Evolutionary conservation across 2,113 vertebrate species (phyloP).

Genomic region (Nothoprocta pentlandii): DNA sequence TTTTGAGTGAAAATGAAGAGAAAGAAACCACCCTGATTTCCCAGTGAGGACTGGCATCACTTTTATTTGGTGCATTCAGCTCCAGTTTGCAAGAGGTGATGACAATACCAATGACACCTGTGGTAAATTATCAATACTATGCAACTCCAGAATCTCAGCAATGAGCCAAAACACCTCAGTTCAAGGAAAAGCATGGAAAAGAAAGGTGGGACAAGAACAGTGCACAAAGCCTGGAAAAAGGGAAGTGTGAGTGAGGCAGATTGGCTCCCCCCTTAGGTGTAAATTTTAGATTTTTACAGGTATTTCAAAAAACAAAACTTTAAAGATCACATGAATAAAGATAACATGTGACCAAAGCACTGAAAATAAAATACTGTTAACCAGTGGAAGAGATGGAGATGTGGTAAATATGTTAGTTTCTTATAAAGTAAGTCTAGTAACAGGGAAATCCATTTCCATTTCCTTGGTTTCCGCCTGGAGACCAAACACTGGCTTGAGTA

Average conservation of each 20-base stretch:
- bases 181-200: background rate
- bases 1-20: background rate
- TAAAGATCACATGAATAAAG: background rate
- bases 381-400: background rate
- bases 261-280: background rate
- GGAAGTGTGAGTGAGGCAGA: background rate
- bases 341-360: background rate
- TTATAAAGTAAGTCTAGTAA: background rate
- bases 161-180: background rate
- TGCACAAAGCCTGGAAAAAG: background rate
- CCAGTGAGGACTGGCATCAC: background rate
- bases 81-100: background rate
- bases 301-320: background rate
- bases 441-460: background rate
- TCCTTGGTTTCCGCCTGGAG: constrained; percentile 56
- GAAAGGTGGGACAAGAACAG: background rate
- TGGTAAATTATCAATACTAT: background rate
- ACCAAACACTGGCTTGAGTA: constrained; percentile 75
- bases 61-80: background rate
- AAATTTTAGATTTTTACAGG: background rate
- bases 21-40: background rate
- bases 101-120: rapidly evolving
- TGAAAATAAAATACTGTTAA: background rate
- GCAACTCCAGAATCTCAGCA: background rate
- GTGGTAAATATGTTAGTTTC: background rate